Conservation (phyloP, 1,140 invertebrate genomes). For the Nebria ingens region DNA sequence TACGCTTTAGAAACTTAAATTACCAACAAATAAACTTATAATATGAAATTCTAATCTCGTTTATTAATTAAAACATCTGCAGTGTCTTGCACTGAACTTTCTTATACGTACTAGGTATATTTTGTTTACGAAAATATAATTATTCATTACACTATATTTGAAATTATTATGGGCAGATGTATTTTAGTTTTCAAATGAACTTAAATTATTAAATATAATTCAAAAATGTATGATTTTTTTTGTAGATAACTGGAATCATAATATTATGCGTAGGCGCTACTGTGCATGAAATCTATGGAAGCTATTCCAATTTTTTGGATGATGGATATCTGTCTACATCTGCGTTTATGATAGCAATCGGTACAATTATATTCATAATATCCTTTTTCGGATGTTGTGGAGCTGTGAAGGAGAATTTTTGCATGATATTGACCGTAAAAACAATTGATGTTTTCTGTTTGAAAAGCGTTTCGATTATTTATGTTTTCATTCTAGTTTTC, state of each 20-base stretch:
- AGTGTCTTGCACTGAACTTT: too few relatives aligned
- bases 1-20: too few relatives aligned
- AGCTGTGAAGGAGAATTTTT: slow-evolving; percentile 72
- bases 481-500: slow-evolving; percentile 55
- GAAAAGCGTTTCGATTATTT: background rate
- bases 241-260: slow-evolving; percentile 27
- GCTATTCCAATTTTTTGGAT: slow-evolving; percentile 57
- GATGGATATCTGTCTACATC: slow-evolving; percentile 57
- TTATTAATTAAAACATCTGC: too few relatives aligned
- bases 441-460: slow-evolving; percentile 4
- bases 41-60: too few relatives aligned
- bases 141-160: too few relatives aligned
- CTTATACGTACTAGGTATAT: too few relatives aligned
- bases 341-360: slow-evolving; percentile 67
- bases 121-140: too few relatives aligned
- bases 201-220: too few relatives aligned
- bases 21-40: too few relatives aligned
- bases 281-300: slow-evolving; percentile 50
- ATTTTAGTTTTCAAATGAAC: too few relatives aligned
- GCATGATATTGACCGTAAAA: slow-evolving; percentile 71
- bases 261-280: slow-evolving; percentile 60
- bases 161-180: too few relatives aligned
- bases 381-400: slow-evolving; percentile 83
- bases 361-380: slow-evolving; percentile 66
- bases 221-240: too few relatives aligned